A percentile compares a stretch with the other conserved stretches of the same genome.
phyloP scores from a whole-genome alignment of 2,113 vertebrate genomes.

The Microcebus ravelobensis region DNA sequence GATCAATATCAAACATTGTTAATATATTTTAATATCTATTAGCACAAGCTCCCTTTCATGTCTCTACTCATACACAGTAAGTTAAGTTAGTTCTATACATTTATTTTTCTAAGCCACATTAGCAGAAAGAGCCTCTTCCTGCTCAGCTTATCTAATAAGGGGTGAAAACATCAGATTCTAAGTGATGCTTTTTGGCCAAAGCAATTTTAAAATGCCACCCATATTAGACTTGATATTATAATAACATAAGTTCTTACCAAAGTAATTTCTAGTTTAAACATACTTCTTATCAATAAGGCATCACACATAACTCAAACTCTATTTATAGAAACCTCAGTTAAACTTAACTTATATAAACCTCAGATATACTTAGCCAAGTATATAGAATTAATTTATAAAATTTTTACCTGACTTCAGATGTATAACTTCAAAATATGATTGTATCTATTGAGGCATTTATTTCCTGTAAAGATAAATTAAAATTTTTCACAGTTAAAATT shows the following conservation, averaged over 20 bases:
- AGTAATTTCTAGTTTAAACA: neutral
- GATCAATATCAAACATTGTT: neutral
- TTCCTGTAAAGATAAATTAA: conserved; percentile 28
- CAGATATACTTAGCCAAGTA: conserved; percentile 18
- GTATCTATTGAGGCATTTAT: neutral
- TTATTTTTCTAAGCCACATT: neutral
- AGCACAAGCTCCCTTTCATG: neutral
- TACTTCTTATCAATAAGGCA: neutral
- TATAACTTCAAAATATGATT: conserved; percentile 20
- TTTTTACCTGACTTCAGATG: neutral
- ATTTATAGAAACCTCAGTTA: conserved; percentile 27
- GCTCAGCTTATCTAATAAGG: neutral
- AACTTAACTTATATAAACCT: no score
- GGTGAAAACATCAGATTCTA: neutral
- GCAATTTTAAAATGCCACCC: neutral
- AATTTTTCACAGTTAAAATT: neutral
- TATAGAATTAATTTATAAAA: conserved; percentile 41
- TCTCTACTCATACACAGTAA: neutral
- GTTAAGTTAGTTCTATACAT: neutral
- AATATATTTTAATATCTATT: neutral
- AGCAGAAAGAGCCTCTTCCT: neutral
- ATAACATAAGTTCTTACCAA: neutral
- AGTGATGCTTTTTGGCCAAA: neutral
- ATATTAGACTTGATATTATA: neutral
- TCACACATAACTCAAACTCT: neutral